A percentile compares a stretch with the other conserved stretches of the same genome.
These are phyloP conservation scores for Podarcis lilfordi DNA, from an alignment of 2,797 vertebrate species.

Conservation along the genomic window DNA sequence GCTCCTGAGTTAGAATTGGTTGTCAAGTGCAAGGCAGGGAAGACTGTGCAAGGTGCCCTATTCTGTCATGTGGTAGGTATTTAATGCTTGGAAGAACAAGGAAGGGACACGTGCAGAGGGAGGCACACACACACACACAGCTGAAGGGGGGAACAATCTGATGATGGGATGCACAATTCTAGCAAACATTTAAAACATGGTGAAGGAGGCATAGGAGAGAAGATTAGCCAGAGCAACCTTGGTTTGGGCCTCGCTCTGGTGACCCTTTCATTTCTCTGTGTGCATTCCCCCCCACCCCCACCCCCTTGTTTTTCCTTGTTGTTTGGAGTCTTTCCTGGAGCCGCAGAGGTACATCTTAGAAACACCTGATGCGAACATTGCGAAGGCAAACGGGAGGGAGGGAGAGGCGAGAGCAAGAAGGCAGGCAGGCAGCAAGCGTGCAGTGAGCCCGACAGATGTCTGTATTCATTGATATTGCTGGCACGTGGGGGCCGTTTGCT, in stretches of 20 bases:
- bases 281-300: no score
- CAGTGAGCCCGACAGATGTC: constrained; percentile 53
- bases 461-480: constrained; percentile 77
- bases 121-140: neutral
- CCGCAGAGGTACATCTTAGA: constrained; percentile 19
- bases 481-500: constrained; percentile 77
- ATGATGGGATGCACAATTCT: constrained; percentile 15
- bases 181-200: constrained; percentile 42
- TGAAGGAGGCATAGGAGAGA: neutral
- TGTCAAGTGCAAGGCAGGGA: constrained; percentile 69
- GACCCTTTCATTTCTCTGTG: constrained; percentile 15
- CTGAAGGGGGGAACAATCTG: neutral
- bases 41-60: constrained; percentile 76
- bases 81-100: constrained; percentile 78
- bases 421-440: constrained; percentile 35
- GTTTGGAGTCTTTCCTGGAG: constrained; percentile 19
- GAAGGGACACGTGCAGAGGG: constrained; percentile 58
- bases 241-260: neutral
- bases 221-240: neutral
- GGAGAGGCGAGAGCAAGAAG: neutral
- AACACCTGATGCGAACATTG: constrained; percentile 60
- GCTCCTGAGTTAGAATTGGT: constrained; percentile 71
- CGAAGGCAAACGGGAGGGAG: constrained; percentile 1
- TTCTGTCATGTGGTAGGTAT: constrained; percentile 77
- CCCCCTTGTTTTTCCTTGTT: constrained; percentile 3